Base-by-base conservation (phyloP, 1,140 invertebrate genomes). In the Drosophila kohkoa region DNA sequence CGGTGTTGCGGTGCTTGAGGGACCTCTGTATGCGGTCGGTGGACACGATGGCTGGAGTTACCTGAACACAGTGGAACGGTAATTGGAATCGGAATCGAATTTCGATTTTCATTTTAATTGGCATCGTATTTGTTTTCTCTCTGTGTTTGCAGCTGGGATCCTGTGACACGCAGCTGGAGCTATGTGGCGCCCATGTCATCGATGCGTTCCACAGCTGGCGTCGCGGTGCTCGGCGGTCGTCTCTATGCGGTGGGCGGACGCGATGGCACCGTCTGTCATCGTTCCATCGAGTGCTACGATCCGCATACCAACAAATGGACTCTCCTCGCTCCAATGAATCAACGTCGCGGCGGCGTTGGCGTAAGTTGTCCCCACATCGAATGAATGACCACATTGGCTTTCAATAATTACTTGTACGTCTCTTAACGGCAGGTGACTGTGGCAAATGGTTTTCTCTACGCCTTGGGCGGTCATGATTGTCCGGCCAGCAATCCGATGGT, bases 31-130 rank as follows among this genome's bases (percentile, higher is more conserved):
- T 93, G 98, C 98, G 5, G 97, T 99, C 6, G 98, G 98, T 28
- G 98, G 98, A 11, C 98, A 99, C 91, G 98, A 99, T 93, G 96
- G 98, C 35, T 99, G 98, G 98, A 98, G 97, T 82, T 99, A 98
- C 92, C 93, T 98, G 8, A 98, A 97, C 91, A 97, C 97, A 3
- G 98, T 98, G 0, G 98, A 99, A 93, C 93, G 97, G 94, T 95
- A 81, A 72, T 13, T 2, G 1, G 3, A 28, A 51, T 25, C 20
- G 20, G 20, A 25, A 25, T 25, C 20, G 3, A 4, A 4, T 25
- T 25, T 25, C 20, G 0, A 25, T 25, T 0, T 25, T 32, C 30
- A 0, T 6, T 32, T 32, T 32, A 32, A 32, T 32, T 52, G 20
- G 6, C 3, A 52, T 43, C 1, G 30, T 1, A 5, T 35, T 20